phyloP scores from a whole-genome alignment of 1,140 invertebrate species.

The Oedothorax gibbosus region DNA sequence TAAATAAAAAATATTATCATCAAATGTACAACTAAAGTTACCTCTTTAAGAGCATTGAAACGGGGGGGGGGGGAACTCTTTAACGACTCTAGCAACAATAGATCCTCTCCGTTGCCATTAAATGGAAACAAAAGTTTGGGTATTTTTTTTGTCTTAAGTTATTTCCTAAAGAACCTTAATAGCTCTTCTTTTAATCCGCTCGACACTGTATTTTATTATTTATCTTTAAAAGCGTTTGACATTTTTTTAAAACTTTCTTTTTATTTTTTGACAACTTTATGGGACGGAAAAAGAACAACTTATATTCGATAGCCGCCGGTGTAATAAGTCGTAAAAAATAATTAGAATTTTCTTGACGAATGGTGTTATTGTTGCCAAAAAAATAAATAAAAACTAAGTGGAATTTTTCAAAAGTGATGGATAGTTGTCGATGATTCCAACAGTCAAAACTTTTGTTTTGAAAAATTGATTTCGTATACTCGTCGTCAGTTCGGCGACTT shows the following conservation, averaged over 20 bases:
- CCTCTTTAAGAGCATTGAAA: no score
- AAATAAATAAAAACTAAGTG: no score
- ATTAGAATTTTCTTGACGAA: conserved; percentile 49
- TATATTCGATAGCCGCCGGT: conserved; percentile 5
- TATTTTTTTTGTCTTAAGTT: no score
- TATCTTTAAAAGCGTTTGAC: not conserved
- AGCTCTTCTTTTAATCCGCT: conserved; percentile 1
- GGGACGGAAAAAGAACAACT: not conserved
- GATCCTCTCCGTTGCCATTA: no score
- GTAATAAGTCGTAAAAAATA: conserved; percentile 57
- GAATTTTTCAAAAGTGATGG: conserved; percentile 17
- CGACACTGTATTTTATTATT: not conserved
- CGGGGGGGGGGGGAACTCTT: no score
- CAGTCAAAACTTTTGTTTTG: conserved; percentile 44
- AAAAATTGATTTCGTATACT: conserved; percentile 53
- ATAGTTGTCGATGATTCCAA: conserved; percentile 33
- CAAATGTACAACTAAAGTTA: no score
- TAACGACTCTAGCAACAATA: no score
- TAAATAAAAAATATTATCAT: no score
- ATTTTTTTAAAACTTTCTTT: not conserved
- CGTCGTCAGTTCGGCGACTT: conserved; percentile 54
- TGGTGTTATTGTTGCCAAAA: conserved; percentile 36
- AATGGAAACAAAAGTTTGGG: no score
- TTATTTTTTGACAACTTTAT: not conserved
- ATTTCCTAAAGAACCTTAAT: not conserved